Base-by-base conservation (phyloP, 2,113 vertebrate genomes). In the Menidia beryllina region DNA sequence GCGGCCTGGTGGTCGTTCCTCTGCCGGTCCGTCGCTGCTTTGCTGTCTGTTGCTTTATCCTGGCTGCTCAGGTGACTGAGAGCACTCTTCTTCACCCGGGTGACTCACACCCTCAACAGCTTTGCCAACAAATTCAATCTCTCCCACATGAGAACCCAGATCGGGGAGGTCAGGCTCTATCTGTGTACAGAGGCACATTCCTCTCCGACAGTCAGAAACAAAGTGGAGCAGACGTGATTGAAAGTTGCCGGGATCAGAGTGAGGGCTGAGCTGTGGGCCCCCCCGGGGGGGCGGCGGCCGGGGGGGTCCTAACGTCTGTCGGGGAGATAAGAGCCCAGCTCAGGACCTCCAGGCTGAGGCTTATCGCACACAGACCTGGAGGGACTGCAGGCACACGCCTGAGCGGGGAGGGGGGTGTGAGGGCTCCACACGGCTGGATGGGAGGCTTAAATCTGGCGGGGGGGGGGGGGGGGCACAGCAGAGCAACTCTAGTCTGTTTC, bases 291-390 rank as follows among this genome's bases (percentile, higher is more conserved):
- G 15, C 12, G 53, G 45, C 64, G 54, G 43, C 11, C n/a, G 61
- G 8, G 69, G 70, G 76, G 79, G n/a, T n/a, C n/a, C n/a, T 54
- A 64, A 57, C 21, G 73, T 69, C 74, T 89, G 87, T 85, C 84
- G 75, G 66, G 5, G 56, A 70, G 89, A 90, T 90, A 89, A 89
- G 82, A 68, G 79, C 68, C 5, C 55, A 72, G 69, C 58, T 67
- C 55, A 81, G 58, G 47, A 47, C 57, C 77, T 80, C 55, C 58
- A 36, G 86, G 82, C 75, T 58, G 11, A 11, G 17, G 25, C 80
- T 87, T 86, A 87, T 83, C 75, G 58, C 81, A 43, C 78, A 57
- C 61, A 62, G 26, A 63, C 72, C 70, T 69, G 69, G 14, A 61
- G 68, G 72, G 72, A 69, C 63, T 48, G 54, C 48, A 80, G 38